Base-by-base conservation (phyloP, 2,888 invertebrate genomes). In the Leuctra nigra region DNA sequence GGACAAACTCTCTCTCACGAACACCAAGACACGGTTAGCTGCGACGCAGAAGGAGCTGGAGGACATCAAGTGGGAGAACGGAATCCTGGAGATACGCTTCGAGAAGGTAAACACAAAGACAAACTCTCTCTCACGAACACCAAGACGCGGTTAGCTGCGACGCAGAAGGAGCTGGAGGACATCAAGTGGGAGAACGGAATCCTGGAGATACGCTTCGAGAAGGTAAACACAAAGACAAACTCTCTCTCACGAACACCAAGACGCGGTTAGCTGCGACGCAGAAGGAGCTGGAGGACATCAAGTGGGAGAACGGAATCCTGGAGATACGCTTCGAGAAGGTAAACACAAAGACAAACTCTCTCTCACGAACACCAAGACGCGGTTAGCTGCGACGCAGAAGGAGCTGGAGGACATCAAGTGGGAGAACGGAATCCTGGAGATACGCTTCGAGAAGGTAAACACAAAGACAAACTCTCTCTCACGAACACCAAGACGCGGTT, bases 241-340 rank as follows among this genome's bases (percentile, higher is more conserved):
- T 83, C 61, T 84, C 86, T 44, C 75, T 68, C 35, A 64, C 82
- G 81, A 79, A 78, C 67, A 79, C 80, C 0, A 82, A 80, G 68
- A 73, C 73, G 24, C 71, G 72, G 60, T 66, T 78, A 29, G 59
- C 64, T 7, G 63, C 69, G 6, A 65, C 68, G 55, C 67, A 69
- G 22, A 70, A 72, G 56, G 69, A 84, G 63, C 69, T 81, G 25
- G 80, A 81, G 58, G 79, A 79, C 36, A 67, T 84, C 2, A 77
- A 76, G 61, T 82, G 81, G 81, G 79, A 82, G 57, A 78, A 80
- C 41, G 83, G 83, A 66, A 82, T 85, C 0, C 70, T 92, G 14
- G 82, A 88, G 68, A 77, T 91, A 61, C 79, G 88, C 61, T 90
- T 87, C 68, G 88, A 88, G 64, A 81, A 87, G 65, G 81, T 78